phyloP scores from a whole-genome alignment of 2,113 vertebrate genomes.

The Lepidothrix coronata region DNA sequence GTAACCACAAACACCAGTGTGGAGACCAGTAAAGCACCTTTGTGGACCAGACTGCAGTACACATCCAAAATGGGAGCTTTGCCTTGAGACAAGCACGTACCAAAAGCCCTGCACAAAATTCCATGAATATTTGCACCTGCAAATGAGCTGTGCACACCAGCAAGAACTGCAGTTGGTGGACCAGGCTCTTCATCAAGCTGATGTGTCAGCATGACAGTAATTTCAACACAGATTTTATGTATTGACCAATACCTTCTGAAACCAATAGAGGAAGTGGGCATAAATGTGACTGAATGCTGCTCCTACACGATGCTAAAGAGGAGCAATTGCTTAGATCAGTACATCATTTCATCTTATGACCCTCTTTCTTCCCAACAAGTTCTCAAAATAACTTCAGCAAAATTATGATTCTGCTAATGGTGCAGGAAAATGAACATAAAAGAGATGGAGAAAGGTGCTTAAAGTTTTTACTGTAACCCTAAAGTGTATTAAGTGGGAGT shows the following conservation, averaged over 20 bases:
- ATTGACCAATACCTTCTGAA: not conserved
- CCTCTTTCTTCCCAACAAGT: not conserved
- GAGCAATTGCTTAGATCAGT: conserved; percentile 2
- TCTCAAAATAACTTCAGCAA: conserved; percentile 19
- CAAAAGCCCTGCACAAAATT: not conserved
- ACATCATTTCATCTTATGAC: not conserved
- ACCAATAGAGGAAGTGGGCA: not conserved
- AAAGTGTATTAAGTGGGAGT: not conserved
- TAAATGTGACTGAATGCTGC: not conserved
- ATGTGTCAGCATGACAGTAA: not conserved
- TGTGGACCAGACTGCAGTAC: not conserved
- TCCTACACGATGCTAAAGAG: not conserved
- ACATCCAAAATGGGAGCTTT: not conserved
- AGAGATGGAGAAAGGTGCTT: conserved; percentile 11
- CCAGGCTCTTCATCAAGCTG: not conserved
- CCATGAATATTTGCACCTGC: not conserved
- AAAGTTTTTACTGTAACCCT: not conserved
- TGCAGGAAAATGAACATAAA: not conserved
- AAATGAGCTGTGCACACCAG: not conserved
- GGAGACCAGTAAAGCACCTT: not conserved
- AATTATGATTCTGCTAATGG: not conserved
- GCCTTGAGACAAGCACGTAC: not conserved
- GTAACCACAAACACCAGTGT: not conserved
- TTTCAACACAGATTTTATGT: not conserved
- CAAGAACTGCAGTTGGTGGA: not conserved